A percentile compares a stretch with the other conserved stretches of the same genome.
Evolutionary conservation across 2,113 vertebrate genomes (phyloP).

Genomic region (Phaethon lepturus): DNA sequence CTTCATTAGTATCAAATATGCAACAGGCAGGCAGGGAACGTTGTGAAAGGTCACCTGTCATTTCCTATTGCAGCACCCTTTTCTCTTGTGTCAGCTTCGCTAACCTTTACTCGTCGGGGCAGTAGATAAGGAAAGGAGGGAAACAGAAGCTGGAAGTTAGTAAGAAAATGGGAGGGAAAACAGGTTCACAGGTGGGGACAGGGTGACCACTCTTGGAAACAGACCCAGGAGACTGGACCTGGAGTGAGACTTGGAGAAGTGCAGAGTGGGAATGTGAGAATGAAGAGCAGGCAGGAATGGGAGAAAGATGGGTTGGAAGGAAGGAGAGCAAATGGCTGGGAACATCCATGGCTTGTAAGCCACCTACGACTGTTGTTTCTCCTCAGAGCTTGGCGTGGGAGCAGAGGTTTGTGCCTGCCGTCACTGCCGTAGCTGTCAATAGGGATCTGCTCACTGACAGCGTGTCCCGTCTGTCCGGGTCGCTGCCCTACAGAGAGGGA

Average conservation of each 20-base stretch:
- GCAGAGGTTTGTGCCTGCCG: neutral
- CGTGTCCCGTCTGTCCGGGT: neutral
- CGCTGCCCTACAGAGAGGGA: neutral
- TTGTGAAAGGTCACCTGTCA: conserved; percentile 45
- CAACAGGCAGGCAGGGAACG: neutral
- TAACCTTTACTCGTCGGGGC: conserved; percentile 23
- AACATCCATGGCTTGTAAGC: neutral
- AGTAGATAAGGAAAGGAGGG: neutral
- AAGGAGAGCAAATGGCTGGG: neutral
- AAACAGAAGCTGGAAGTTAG: neutral
- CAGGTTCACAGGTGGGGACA: accelerated
- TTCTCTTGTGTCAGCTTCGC: neutral
- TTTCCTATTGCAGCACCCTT: neutral
- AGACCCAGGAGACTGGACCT: neutral
- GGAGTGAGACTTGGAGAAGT: neutral
- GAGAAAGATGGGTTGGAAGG: neutral
- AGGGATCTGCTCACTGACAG: neutral
- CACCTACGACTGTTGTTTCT: neutral
- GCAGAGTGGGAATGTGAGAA: neutral
- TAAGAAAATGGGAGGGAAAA: neutral
- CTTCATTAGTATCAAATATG: conserved; percentile 13
- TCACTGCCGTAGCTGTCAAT: neutral
- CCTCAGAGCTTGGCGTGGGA: neutral
- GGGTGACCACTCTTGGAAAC: neutral
- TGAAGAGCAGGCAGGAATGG: neutral